These are phyloP conservation scores for Corythoichthys haematopterus DNA, from an alignment of 2,113 vertebrate species.

Conservation along the genomic window DNA sequence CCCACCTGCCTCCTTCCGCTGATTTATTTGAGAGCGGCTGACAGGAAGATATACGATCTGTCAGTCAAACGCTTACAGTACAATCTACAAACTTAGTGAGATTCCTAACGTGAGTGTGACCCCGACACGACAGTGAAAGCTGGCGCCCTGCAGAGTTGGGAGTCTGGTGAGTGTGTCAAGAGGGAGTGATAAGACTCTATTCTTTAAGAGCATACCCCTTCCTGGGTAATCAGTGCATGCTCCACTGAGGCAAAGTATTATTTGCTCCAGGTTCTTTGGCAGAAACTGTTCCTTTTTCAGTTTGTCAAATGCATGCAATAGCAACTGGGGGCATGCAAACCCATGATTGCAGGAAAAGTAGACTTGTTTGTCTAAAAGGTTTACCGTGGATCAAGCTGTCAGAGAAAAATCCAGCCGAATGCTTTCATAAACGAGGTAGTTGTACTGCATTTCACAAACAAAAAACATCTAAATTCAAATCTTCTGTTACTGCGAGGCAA, in stretches of 20 bases:
- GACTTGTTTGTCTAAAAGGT: neutral
- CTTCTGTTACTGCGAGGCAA: neutral
- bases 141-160: slow-evolving; percentile 28
- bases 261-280: neutral
- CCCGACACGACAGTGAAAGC: slow-evolving; percentile 26
- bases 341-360: neutral
- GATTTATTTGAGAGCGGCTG: slow-evolving; percentile 16
- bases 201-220: slow-evolving; percentile 16
- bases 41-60: slow-evolving; percentile 15
- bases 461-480: neutral
- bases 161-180: slow-evolving; percentile 46
- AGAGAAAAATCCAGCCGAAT: neutral
- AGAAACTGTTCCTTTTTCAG: neutral
- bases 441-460: neutral
- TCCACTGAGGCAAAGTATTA: slow-evolving; percentile 30
- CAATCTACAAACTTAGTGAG: slow-evolving; percentile 4
- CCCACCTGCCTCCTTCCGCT: neutral
- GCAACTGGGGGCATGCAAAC: neutral
- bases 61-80: neutral
- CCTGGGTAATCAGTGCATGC: slow-evolving; percentile 40
- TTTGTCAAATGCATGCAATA: neutral
- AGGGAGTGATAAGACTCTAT: slow-evolving; percentile 47
- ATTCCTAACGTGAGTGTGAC: slow-evolving; percentile 14
- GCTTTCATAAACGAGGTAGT: neutral
- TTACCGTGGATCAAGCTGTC: neutral